Percentiles rank a stretch among this genome's conserved stretches.
These are phyloP conservation scores for Drosophila kepulauana DNA, from an alignment of 1,140 invertebrate species.

Conservation along the genomic window DNA sequence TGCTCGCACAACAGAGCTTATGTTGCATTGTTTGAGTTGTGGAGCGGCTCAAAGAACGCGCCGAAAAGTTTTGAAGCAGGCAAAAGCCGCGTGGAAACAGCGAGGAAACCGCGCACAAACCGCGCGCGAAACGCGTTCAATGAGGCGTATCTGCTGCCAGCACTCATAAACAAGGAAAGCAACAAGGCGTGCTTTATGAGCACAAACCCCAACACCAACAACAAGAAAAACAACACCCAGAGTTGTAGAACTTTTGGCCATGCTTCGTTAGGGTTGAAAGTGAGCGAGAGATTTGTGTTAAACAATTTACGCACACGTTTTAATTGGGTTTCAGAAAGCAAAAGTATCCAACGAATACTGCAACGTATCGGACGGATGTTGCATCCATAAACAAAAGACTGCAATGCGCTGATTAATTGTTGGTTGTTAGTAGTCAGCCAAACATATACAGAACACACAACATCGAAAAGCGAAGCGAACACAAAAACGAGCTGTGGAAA, in stretches of 20 bases:
- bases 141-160: conserved; percentile 68
- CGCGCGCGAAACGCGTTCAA: conserved; percentile 68
- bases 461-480: background rate
- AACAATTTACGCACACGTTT: conserved; percentile 74
- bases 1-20: background rate
- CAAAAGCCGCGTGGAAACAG: conserved; percentile 23
- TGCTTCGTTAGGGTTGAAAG: conserved; percentile 69
- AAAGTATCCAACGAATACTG: conserved; percentile 42
- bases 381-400: conserved; percentile 34
- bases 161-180: conserved; percentile 77
- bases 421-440: conserved; percentile 27
- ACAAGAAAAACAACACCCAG: background rate
- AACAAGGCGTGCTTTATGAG: conserved; percentile 78
- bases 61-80: conserved; percentile 23
- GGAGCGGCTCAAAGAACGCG: conserved; percentile 32
- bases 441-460: conserved; percentile 3
- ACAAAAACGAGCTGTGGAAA: conserved; percentile 49
- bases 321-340: conserved; percentile 59
- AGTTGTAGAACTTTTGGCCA: conserved; percentile 61
- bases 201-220: conserved; percentile 18
- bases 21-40: conserved; percentile 19
- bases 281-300: conserved; percentile 67
- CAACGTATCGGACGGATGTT: conserved; percentile 39
- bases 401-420: conserved; percentile 39
- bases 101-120: conserved; percentile 38